phyloP scores from a whole-genome alignment of 2,888 invertebrate species.

The Nemoura dubitans region DNA sequence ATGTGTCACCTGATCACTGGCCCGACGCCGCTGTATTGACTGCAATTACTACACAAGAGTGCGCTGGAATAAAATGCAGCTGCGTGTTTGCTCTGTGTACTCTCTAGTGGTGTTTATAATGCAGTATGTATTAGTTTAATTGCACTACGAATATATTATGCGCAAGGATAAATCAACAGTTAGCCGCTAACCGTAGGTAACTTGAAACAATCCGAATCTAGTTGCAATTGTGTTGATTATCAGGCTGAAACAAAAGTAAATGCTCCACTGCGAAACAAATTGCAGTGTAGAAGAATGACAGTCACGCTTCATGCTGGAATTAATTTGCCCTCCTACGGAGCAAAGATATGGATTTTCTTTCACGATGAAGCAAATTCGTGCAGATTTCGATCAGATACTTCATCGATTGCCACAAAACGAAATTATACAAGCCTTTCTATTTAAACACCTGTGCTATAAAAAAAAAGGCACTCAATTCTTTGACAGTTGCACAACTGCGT shows the following conservation, averaged over 20 bases:
- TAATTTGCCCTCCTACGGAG: background rate
- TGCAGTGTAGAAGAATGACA: background rate
- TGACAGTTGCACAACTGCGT: background rate
- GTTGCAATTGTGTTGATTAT: constrained; percentile 2
- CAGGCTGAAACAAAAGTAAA: background rate
- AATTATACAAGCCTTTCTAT: background rate
- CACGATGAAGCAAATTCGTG: background rate
- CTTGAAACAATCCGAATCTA: constrained; percentile 8
- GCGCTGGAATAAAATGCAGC: background rate
- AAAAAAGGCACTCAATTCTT: background rate
- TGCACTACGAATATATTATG: constrained; percentile 12
- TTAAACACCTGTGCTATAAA: background rate
- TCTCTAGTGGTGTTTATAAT: background rate
- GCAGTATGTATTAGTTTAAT: background rate
- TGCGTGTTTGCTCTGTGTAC: background rate
- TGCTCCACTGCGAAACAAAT: background rate
- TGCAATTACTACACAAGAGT: background rate
- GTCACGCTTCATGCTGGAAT: background rate
- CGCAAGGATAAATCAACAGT: constrained; percentile 20
- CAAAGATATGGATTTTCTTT: background rate
- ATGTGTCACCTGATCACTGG: background rate
- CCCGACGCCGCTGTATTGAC: background rate
- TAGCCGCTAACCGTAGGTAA: constrained; percentile 5
- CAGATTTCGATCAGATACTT: background rate
- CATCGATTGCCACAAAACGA: background rate